Evolutionary conservation across 2,888 invertebrate genomes (phyloP).

Genomic region (Agrochola litura): DNA sequence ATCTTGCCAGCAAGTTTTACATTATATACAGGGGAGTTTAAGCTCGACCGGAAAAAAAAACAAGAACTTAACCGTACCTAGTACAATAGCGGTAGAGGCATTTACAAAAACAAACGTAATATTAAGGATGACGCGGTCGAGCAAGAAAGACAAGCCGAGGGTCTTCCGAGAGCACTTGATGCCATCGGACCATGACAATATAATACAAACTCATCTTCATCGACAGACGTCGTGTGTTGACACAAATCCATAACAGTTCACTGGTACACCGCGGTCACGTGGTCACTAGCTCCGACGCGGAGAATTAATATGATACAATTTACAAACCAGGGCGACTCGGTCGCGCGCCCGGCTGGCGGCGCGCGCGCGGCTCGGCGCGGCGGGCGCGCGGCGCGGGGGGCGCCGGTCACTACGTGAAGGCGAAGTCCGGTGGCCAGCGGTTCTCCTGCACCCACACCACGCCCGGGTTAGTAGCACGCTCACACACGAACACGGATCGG

Average conservation of each 20-base stretch:
- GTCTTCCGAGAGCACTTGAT: neutral
- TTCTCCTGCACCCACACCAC: slow-evolving; percentile 83
- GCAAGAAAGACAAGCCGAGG: slow-evolving; percentile 3
- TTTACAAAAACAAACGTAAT: slow-evolving; percentile 14
- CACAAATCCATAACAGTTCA: slow-evolving; percentile 77
- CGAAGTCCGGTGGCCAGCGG: slow-evolving; percentile 88
- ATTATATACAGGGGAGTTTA: slow-evolving; percentile 54
- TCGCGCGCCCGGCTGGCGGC: slow-evolving; percentile 36
- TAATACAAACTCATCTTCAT: slow-evolving; percentile 29
- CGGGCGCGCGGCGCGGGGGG: slow-evolving; percentile 30
- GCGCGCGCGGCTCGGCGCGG: slow-evolving; percentile 39
- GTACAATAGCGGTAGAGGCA: slow-evolving; percentile 18
- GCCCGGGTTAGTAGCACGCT: slow-evolving; percentile 76
- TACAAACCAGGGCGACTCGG: slow-evolving; percentile 64
- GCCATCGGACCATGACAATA: slow-evolving; percentile 8
- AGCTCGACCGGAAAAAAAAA: slow-evolving; percentile 35
- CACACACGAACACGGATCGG: slow-evolving; percentile 22
- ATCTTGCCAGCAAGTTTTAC: slow-evolving; percentile 57
- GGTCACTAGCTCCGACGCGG: slow-evolving; percentile 47
- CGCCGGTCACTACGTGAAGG: slow-evolving; percentile 83
- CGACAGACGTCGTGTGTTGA: slow-evolving; percentile 57
- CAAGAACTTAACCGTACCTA: slow-evolving; percentile 63
- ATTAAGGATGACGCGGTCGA: neutral
- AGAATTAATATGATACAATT: slow-evolving; percentile 77
- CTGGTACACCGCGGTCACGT: slow-evolving; percentile 14